Percentiles rank a stretch among this genome's conserved stretches.
phyloP scores from a whole-genome alignment of 2,888 invertebrate species.

The Agrilus mali region DNA sequence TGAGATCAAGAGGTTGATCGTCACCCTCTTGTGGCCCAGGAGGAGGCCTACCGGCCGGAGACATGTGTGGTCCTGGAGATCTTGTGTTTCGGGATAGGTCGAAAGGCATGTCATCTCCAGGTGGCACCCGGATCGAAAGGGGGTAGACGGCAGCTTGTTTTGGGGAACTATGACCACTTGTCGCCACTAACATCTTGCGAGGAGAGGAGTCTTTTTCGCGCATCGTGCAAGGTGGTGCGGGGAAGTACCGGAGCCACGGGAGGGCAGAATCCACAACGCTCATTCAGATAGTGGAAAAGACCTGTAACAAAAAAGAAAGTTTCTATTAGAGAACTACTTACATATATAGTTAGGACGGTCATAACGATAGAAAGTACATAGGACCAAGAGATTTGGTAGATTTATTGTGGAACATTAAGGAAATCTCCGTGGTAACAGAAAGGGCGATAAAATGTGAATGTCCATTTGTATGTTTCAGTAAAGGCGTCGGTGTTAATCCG shows the following conservation, averaged over 20 bases:
- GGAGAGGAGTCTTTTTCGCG: slow-evolving; percentile 88
- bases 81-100: slow-evolving; percentile 46
- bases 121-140: slow-evolving; percentile 45
- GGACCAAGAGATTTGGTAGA: too few relatives aligned
- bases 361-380: too few relatives aligned
- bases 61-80: slow-evolving; percentile 41
- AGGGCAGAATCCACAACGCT: slow-evolving; percentile 60
- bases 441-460: too few relatives aligned
- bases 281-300: slow-evolving; percentile 39
- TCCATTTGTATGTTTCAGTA: too few relatives aligned
- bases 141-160: slow-evolving; percentile 66
- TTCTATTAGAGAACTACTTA: too few relatives aligned
- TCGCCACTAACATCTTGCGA: slow-evolving; percentile 61
- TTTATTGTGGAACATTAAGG: too few relatives aligned
- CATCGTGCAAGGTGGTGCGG: slow-evolving; percentile 49
- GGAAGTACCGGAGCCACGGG: slow-evolving; percentile 37
- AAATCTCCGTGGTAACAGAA: too few relatives aligned
- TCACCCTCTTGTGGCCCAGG: slow-evolving; percentile 37
- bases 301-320: slow-evolving; percentile 17
- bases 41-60: slow-evolving; percentile 42
- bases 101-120: slow-evolving; percentile 46
- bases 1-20: slow-evolving; percentile 78
- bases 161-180: slow-evolving; percentile 51
- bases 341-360: too few relatives aligned
- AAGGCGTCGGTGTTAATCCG: too few relatives aligned